phyloP scores from a whole-genome alignment of 2,888 invertebrate species.

The Thera obeliscata region DNA sequence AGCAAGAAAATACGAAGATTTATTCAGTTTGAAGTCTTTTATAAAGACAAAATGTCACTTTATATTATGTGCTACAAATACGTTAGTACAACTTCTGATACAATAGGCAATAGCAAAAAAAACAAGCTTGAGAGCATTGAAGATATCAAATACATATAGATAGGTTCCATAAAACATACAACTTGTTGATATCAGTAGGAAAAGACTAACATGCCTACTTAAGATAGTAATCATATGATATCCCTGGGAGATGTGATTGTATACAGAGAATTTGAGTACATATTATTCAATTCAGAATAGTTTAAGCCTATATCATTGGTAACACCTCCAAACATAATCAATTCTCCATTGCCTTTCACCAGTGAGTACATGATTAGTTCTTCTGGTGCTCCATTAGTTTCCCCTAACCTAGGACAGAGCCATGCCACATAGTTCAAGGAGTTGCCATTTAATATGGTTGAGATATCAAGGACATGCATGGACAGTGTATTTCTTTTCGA shows the following conservation, averaged over 20 bases:
- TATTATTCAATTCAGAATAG: slow-evolving; percentile 83
- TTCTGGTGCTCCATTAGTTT: slow-evolving; percentile 90
- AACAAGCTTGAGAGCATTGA: slow-evolving; percentile 23
- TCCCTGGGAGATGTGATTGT: slow-evolving; percentile 89
- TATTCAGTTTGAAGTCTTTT: slow-evolving; percentile 14
- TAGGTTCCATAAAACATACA: slow-evolving; percentile 13
- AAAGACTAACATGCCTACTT: slow-evolving; percentile 7
- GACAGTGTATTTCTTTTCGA: slow-evolving; percentile 88
- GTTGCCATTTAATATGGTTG: slow-evolving; percentile 86
- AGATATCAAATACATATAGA: slow-evolving; percentile 11
- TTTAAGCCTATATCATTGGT: slow-evolving; percentile 89
- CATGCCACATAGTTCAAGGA: slow-evolving; percentile 87
- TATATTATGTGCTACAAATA: slow-evolving; percentile 16
- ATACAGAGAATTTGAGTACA: slow-evolving; percentile 91
- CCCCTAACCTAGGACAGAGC: slow-evolving; percentile 88
- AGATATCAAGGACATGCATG: slow-evolving; percentile 94
- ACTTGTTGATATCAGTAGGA: slow-evolving; percentile 10
- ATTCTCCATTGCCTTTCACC: slow-evolving; percentile 94
- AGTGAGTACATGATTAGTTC: slow-evolving; percentile 96
- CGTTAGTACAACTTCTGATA: slow-evolving; percentile 9
- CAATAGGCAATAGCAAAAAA: slow-evolving; percentile 12
- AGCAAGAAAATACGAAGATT: slow-evolving; percentile 29
- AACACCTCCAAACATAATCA: slow-evolving; percentile 98
- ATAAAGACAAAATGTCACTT: slow-evolving; percentile 14
- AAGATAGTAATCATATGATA: slow-evolving; percentile 81